Conservation (phyloP, 2,888 invertebrate species). For the Phorcus lineatus region DNA sequence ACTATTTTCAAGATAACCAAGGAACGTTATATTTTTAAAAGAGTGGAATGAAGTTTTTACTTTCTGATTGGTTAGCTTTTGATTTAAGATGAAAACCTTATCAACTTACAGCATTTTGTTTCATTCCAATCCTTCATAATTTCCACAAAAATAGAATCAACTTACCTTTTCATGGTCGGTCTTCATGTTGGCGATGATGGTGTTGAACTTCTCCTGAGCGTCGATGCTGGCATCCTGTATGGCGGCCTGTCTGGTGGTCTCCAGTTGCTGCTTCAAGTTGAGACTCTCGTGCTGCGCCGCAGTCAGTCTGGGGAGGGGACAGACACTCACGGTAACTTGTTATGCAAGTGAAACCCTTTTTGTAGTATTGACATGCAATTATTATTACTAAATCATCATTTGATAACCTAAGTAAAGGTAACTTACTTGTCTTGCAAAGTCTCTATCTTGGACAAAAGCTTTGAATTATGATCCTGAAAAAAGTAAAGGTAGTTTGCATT, state of each 20-base stretch:
- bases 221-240: conserved; percentile 53
- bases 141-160: neutral
- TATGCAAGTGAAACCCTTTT: too few relatives aligned
- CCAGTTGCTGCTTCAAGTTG: conserved; percentile 65
- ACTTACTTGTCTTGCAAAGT: conserved; percentile 67
- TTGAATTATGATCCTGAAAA: conserved; percentile 65
- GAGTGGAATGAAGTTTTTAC: too few relatives aligned
- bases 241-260: conserved; percentile 51
- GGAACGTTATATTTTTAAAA: too few relatives aligned
- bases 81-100: too few relatives aligned
- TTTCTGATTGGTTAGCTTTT: neutral
- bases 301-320: conserved; percentile 44
- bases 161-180: conserved; percentile 69
- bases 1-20: too few relatives aligned
- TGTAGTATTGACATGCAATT: too few relatives aligned
- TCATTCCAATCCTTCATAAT: too few relatives aligned
- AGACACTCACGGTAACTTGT: too few relatives aligned
- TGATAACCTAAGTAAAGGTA: too few relatives aligned
- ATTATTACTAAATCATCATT: too few relatives aligned
- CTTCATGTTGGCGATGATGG: conserved; percentile 60
- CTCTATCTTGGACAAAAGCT: conserved; percentile 63
- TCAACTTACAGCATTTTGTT: too few relatives aligned
- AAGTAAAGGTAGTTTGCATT: neutral
- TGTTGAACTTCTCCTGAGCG: conserved; percentile 60
- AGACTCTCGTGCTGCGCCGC: conserved; percentile 65